Percentiles rank a stretch among this genome's conserved stretches.
Conservation (phyloP, 2,113 vertebrate genomes). For the Beaufortia kweichowensis region DNA sequence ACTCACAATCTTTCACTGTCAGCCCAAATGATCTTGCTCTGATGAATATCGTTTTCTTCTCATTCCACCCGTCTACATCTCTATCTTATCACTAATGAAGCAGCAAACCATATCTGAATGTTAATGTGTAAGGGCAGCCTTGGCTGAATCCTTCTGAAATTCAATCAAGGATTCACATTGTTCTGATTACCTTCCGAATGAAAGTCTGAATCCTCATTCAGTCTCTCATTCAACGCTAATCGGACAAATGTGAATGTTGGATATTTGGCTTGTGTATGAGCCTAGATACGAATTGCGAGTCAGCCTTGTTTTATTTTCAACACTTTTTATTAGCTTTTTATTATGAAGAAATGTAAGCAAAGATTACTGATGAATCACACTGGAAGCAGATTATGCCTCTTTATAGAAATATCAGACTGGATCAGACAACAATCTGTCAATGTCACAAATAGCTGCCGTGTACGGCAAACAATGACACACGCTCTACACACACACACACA, state of each 20-base stretch:
- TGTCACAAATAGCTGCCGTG: not conserved
- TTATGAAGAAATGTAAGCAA: constrained; percentile 16
- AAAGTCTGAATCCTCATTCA: not conserved
- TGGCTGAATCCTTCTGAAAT: not conserved
- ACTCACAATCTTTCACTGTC: not conserved
- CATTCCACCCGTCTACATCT: constrained; percentile 23
- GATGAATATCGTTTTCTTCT: constrained; percentile 12
- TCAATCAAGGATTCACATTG: not conserved
- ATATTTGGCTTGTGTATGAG: not conserved
- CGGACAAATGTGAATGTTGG: too few species aligned
- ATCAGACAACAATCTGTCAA: not conserved
- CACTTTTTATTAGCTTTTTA: not conserved
- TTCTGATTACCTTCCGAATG: not conserved
- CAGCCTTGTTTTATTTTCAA: not conserved
- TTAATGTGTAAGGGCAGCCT: constrained; percentile 1
- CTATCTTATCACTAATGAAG: constrained; percentile 4
- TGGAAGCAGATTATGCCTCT: constrained; percentile 4
- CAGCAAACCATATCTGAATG: not conserved
- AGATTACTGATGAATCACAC: constrained; percentile 6
- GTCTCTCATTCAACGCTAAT: too few species aligned
- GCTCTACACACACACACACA: too few species aligned
- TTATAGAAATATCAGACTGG: not conserved
- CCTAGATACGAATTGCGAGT: constrained; percentile 5
- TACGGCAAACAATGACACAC: not conserved
- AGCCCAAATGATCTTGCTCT: constrained; percentile 5